Evolutionary conservation across 2,888 invertebrate genomes (phyloP), one percentile per base, ranked within the genome.

Genomic region (Eulithis prunata): DNA sequence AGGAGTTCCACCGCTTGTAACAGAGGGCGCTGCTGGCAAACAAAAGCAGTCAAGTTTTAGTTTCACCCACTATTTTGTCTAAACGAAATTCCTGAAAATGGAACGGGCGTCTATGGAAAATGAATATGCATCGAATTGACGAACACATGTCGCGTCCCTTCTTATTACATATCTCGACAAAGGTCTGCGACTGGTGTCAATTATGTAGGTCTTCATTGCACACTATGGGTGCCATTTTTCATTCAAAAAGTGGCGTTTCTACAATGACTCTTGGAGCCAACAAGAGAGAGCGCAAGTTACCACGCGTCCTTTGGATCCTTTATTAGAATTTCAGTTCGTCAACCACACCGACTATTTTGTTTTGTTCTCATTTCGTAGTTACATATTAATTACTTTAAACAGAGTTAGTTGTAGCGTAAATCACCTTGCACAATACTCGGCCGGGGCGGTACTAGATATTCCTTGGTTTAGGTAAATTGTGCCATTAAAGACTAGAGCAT

Each of bases 1-100:
- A 75, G 65, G 84, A 84, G 86, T 86, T 87, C 77, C 79, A 76
- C 82, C 80, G 83, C 81, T 74, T 77, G 83, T 85, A 86, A 85
- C 84, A 88, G 88, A 86, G 87, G 87, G 87, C 85, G 87, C 85
- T 85, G 81, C 84, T 83, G 81, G 84, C 88, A 89, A 90, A 90
- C 88, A 90, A 89, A 86, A 87, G 89, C 86, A 81, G 82, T 79
- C 73, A 83, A 85, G 84, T 88, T 88, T 85, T 87, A 85, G 86
- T 87, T 86, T 75, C 71, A 75, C 70, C 79, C 82, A 82, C 84
- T 83, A 85, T 87, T 88, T 86, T 85, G 82, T 85, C 79, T 83
- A 84, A 85, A 78, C 72, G 71, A 84, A 86, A 86, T 83, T 83
- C 75, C 78, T 75, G 75, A 80, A 85, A 87, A 84, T 82, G 80